These are phyloP conservation scores for Goniozus legneri DNA, from an alignment of 1,140 invertebrate species.

Conservation along the genomic window DNA sequence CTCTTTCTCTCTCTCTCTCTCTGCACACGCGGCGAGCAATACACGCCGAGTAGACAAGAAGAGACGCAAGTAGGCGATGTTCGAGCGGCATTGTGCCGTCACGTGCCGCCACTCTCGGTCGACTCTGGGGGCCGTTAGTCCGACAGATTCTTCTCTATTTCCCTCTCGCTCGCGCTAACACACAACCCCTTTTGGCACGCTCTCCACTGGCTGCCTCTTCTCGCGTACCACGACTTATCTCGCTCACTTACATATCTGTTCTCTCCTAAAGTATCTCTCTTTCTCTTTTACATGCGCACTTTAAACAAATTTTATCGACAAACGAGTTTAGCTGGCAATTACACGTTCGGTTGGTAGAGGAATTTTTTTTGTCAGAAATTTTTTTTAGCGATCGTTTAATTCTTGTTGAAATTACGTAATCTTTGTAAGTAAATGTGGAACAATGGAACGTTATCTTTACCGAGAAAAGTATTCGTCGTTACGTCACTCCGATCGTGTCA, in stretches of 20 bases:
- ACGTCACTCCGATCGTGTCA: no score
- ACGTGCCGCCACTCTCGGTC: slow-evolving; percentile 47
- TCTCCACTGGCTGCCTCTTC: neutral
- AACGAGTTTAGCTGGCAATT: no score
- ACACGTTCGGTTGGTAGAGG: no score
- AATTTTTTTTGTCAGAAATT: no score
- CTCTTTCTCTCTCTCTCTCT: neutral
- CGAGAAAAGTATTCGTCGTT: no score
- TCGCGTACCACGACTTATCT: neutral
- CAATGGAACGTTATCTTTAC: no score
- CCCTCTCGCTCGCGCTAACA: neutral
- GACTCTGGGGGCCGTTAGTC: slow-evolving; percentile 15
- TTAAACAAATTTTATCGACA: no score
- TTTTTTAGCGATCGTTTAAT: no score
- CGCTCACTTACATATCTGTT: neutral
- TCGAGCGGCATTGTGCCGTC: slow-evolving; percentile 46
- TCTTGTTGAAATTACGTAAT: no score
- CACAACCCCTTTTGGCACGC: neutral
- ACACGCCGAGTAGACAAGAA: slow-evolving; percentile 13
- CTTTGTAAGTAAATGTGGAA: no score
- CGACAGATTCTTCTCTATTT: slow-evolving; percentile 8
- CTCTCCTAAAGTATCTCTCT: neutral
- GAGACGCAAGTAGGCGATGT: slow-evolving; percentile 33
- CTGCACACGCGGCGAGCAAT: neutral
- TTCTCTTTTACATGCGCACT: no score